Evolutionary conservation across 2,113 vertebrate species (phyloP), one percentile per base, ranked within the genome.

Genomic region (Clinocottus analis): DNA sequence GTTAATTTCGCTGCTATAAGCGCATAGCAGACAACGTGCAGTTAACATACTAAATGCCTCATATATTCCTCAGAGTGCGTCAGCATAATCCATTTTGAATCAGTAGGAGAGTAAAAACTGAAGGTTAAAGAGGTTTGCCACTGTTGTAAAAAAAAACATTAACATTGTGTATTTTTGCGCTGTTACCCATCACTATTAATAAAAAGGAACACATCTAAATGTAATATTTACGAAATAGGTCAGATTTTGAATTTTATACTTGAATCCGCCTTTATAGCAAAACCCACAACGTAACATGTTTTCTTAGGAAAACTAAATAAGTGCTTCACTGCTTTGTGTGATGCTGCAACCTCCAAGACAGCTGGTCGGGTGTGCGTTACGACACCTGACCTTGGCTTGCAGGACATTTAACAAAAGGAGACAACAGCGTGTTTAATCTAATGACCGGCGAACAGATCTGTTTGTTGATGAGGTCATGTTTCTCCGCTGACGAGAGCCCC

Each of bases 361-460:
- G 62, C 74, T 74, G 6, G n/a, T 14, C 25, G 64, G 68, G n/a
- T 17, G 55, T 47, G 13, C 13, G 47, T 69, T 56, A 67, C 16
- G 43, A 80, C 75, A 79, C 51, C 61, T 3, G 75, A 66, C 82
- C 81, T 87, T 68, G 69, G 74, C 75, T 39, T 72, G 75, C 51
- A 23, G 79, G 72, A 74, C 72, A 72, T 56, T 87, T 83, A 68
- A 86, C 69, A 77, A 77, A 90, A 80, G 63, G 66, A 79, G 76
- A 76, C 75, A 76, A 87, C 77, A 80, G 86, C 80, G 87, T 88
- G 88, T 83, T 90, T 84, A 85, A 83, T 83, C 67, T 63, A 88
- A 87, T 67, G 79, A 82, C 58, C 65, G 72, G 71, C 31, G 35
- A 75, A 77, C 76, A 82, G 79, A 90, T 86, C 90, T 41, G 47